These are phyloP conservation scores for Gobiocypris rarus DNA, from an alignment of 2,113 vertebrate genomes.

Conservation along the genomic window DNA sequence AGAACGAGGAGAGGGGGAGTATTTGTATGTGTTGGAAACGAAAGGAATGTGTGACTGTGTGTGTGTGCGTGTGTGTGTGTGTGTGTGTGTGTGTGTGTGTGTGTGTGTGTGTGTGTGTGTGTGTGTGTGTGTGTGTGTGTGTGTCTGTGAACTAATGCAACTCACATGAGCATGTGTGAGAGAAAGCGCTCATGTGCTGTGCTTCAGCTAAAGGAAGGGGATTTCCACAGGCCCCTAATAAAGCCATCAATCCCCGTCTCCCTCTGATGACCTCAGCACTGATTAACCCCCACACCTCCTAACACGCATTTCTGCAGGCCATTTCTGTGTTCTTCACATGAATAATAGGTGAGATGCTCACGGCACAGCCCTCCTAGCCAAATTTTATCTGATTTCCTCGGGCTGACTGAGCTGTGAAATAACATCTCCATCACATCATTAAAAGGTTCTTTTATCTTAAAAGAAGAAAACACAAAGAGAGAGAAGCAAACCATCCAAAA, in stretches of 20 bases:
- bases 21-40: constrained; percentile 16
- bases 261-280: constrained; percentile 49
- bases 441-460: constrained; percentile 58
- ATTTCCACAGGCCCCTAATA: constrained; percentile 60
- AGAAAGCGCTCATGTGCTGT: constrained; percentile 47
- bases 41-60: constrained; percentile 5
- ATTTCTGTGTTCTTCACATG: constrained; percentile 18
- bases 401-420: constrained; percentile 63
- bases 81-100: not conserved
- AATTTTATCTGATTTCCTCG: constrained; percentile 59
- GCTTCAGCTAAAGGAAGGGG: constrained; percentile 49
- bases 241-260: constrained; percentile 46
- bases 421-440: constrained; percentile 52
- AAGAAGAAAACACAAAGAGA: not conserved
- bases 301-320: not conserved
- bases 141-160: constrained; percentile 45
- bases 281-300: constrained; percentile 46
- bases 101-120: not conserved
- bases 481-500: constrained; percentile 12
- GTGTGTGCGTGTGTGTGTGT: not conserved
- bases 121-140: not conserved
- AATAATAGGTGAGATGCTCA: constrained; percentile 28
- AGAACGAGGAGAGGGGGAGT: not conserved
- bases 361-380: not conserved
- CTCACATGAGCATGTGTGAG: constrained; percentile 54